These are phyloP conservation scores for Polyploca ridens DNA, from an alignment of 2,888 invertebrate genomes.

Conservation along the genomic window DNA sequence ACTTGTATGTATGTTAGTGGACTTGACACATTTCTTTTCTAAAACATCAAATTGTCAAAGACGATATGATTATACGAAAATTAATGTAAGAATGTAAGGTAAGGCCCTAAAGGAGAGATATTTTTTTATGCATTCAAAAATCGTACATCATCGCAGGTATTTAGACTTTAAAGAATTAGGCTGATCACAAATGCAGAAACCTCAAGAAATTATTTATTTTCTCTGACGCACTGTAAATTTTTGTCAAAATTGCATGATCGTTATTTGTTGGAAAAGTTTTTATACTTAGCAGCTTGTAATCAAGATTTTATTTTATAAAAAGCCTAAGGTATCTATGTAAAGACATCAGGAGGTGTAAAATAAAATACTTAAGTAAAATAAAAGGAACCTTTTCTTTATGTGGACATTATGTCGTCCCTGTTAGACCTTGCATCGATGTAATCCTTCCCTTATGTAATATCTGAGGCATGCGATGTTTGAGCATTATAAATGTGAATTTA, in stretches of 20 bases:
- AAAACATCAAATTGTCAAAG: constrained; percentile 80
- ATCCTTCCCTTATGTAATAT: constrained; percentile 51
- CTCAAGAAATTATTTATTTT: constrained; percentile 27
- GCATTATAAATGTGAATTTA: constrained; percentile 63
- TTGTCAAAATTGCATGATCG: constrained; percentile 77
- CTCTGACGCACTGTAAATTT: constrained; percentile 55
- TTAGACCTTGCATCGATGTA: constrained; percentile 49
- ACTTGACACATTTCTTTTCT: constrained; percentile 59
- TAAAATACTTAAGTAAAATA: constrained; percentile 74
- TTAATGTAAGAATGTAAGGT: constrained; percentile 82
- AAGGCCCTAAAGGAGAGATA: constrained; percentile 82
- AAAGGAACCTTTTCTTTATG: constrained; percentile 65
- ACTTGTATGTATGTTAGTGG: constrained; percentile 62
- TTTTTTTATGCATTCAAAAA: constrained; percentile 83
- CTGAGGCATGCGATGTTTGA: constrained; percentile 47
- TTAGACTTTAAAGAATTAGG: constrained; percentile 57
- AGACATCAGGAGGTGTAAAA: constrained; percentile 75
- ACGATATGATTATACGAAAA: constrained; percentile 80
- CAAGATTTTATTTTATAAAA: constrained; percentile 70
- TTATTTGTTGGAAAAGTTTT: constrained; percentile 77
- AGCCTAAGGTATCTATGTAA: constrained; percentile 72
- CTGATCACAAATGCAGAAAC: constrained; percentile 47
- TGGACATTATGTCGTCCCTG: constrained; percentile 49
- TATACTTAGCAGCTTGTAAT: constrained; percentile 80
- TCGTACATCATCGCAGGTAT: constrained; percentile 69